Evolutionary conservation across 2,113 vertebrate species (phyloP).

Genomic region (Ciconia maguari): DNA sequence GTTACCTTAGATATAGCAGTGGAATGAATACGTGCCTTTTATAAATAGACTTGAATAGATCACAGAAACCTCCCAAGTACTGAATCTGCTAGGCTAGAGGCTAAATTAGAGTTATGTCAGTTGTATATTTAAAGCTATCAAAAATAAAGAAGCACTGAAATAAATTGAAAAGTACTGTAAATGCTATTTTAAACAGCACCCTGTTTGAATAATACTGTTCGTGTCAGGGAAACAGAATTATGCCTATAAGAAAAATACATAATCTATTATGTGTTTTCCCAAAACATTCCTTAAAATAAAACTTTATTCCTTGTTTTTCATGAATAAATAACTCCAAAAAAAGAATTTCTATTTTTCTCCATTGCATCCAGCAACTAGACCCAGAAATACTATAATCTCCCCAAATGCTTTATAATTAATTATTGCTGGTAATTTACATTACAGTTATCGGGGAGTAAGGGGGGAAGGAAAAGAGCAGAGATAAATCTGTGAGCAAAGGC

Average conservation of each 20-base stretch:
- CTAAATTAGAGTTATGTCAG: neutral
- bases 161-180: neutral
- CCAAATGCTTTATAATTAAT: neutral
- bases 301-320: neutral
- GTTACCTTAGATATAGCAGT: neutral
- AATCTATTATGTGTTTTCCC: fast-evolving
- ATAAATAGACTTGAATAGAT: neutral
- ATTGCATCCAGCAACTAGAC: neutral
- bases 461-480: neutral
- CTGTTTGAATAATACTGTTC: neutral
- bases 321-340: neutral
- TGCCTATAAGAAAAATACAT: neutral
- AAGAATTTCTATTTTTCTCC: neutral
- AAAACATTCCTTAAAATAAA: neutral
- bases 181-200: neutral
- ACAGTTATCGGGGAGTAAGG: neutral
- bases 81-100: neutral
- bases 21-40: neutral
- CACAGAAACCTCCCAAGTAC: neutral
- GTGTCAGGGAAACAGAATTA: neutral
- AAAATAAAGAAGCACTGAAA: neutral
- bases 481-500: neutral
- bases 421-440: neutral
- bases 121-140: neutral
- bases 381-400: neutral